Percentiles rank a stretch among this genome's conserved stretches.
Conservation (phyloP, 2,888 invertebrate genomes). For the Ennomos quercinarius region DNA sequence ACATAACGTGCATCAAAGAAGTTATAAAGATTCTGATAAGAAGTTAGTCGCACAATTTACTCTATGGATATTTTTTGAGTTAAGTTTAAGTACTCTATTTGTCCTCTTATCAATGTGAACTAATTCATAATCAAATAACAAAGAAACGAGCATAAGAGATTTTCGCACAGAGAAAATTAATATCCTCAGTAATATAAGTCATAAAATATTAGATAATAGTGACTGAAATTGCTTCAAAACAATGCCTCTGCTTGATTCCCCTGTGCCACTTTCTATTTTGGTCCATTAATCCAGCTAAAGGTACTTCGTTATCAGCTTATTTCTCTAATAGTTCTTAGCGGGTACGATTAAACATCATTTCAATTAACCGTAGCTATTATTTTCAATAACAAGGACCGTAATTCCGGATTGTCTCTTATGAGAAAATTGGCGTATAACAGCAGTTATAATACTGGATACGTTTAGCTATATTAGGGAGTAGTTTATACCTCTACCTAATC, state of each 20-base stretch:
- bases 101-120: too few relatives aligned
- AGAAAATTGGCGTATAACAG: conserved; percentile 19
- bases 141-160: too few relatives aligned
- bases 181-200: too few relatives aligned
- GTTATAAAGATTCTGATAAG: too few relatives aligned
- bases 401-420: conserved; percentile 13
- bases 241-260: conserved; percentile 7
- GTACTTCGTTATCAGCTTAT: conserved; percentile 53
- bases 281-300: conserved; percentile 53
- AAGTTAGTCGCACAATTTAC: too few relatives aligned
- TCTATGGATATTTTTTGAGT: too few relatives aligned
- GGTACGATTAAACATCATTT: conserved; percentile 25
- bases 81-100: too few relatives aligned
- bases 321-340: conserved; percentile 27
- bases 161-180: too few relatives aligned
- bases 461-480: background rate
- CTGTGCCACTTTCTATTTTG: conserved; percentile 49
- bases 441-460: conserved; percentile 10
- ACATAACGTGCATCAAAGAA: too few relatives aligned
- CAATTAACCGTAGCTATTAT: conserved; percentile 26
- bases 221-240: background rate
- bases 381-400: conserved; percentile 15
- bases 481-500: background rate
- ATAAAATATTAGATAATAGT: too few relatives aligned
- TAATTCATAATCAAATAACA: too few relatives aligned